Conservation (phyloP, 2,113 vertebrate genomes). For the Cnemophilus loriae region DNA sequence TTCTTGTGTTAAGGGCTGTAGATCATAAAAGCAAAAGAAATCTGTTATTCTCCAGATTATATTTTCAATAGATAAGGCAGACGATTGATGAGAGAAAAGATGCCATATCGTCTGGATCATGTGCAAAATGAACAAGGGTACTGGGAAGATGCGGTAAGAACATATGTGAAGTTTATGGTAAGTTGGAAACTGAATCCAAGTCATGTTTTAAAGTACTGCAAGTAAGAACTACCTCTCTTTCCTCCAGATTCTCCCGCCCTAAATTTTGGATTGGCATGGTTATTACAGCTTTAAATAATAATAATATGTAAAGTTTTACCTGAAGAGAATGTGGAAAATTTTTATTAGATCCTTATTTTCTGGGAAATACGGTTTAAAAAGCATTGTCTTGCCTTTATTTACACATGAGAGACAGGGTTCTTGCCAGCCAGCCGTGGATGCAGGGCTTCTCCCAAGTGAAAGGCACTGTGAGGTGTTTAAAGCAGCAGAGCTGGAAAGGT, state of each 20-base stretch:
- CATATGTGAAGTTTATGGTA: neutral
- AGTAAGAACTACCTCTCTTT: neutral
- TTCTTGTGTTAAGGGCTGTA: neutral
- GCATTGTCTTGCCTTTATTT: neutral
- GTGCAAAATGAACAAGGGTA: neutral
- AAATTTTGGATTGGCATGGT: neutral
- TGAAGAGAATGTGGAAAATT: neutral
- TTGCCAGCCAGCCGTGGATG: neutral
- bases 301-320: neutral
- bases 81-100: neutral
- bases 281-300: neutral
- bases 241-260: neutral
- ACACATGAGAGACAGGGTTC: neutral
- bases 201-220: neutral
- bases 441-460: neutral
- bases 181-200: neutral
- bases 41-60: neutral
- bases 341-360: neutral
- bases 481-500: neutral
- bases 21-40: neutral
- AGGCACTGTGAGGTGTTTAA: neutral
- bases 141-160: neutral
- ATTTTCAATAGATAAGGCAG: neutral
- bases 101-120: neutral
- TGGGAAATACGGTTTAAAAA: neutral